A percentile compares a stretch with the other conserved stretches of the same genome.
Conservation (phyloP, 1,140 invertebrate species). For the Ceratina calcarata region DNA sequence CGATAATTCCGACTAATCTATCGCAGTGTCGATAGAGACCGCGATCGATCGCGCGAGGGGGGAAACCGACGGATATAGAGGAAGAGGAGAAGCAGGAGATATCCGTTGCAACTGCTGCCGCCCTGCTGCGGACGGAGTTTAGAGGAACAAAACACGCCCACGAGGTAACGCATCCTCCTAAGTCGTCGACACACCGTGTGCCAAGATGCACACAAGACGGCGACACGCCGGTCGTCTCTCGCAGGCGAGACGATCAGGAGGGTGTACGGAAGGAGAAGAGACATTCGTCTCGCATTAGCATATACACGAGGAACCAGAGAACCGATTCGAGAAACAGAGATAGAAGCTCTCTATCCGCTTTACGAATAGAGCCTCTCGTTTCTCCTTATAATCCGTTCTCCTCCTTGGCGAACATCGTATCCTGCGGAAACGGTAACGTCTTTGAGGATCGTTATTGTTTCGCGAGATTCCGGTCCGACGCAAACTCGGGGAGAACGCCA, state of each 20-base stretch:
- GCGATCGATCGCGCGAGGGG: slow-evolving; percentile 57
- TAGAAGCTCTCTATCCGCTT: slow-evolving; percentile 29
- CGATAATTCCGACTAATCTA: slow-evolving; percentile 68
- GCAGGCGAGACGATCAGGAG: slow-evolving; percentile 53
- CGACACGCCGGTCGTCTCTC: slow-evolving; percentile 35
- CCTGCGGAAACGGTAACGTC: slow-evolving; percentile 28
- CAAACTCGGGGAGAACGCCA: no score
- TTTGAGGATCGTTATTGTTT: slow-evolving; percentile 41
- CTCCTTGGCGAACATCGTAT: slow-evolving; percentile 20
- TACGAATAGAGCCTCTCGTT: slow-evolving; percentile 49
- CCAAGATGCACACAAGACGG: slow-evolving; percentile 62
- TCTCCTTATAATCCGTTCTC: slow-evolving; percentile 29
- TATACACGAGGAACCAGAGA: slow-evolving; percentile 73
- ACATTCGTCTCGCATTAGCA: slow-evolving; percentile 79
- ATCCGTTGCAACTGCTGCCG: slow-evolving; percentile 64
- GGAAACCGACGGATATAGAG: neutral
- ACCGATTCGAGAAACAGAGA: slow-evolving; percentile 38
- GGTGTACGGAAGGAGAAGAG: slow-evolving; percentile 57
- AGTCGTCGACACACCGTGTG: slow-evolving; percentile 66
- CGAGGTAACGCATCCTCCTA: slow-evolving; percentile 64
- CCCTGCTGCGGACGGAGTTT: slow-evolving; percentile 67
- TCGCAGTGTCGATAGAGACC: slow-evolving; percentile 58
- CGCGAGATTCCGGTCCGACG: slow-evolving; percentile 6
- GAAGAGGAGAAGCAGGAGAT: neutral
- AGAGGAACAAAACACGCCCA: slow-evolving; percentile 72